Evolutionary conservation across 2,113 vertebrate genomes (phyloP).

Genomic region (Pelodiscus sinensis): DNA sequence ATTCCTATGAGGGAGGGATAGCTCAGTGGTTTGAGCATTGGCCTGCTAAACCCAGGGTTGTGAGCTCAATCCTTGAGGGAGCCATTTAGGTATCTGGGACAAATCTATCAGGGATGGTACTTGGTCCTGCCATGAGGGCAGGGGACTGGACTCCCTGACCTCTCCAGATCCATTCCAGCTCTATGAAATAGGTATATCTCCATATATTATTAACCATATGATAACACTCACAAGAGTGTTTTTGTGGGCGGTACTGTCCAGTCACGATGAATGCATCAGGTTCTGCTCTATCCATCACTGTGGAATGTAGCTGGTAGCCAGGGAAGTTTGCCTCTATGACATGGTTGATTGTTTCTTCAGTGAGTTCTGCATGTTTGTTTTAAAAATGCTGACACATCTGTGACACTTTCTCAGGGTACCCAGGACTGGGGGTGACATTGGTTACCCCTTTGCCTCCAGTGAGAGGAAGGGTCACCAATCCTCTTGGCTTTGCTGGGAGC

Average conservation of each 20-base stretch:
- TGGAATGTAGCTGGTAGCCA: rapidly evolving
- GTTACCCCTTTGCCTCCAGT: background rate
- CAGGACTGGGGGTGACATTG: background rate
- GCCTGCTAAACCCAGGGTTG: too few species aligned
- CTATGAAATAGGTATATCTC: too few species aligned
- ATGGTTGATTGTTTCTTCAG: background rate
- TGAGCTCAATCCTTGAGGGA: too few species aligned
- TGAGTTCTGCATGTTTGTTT: background rate
- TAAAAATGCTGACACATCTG: background rate
- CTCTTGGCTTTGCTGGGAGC: too few species aligned
- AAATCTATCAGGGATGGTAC: too few species aligned
- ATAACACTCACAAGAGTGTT: background rate
- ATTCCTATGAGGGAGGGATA: background rate
- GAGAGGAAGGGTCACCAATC: too few species aligned
- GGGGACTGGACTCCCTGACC: too few species aligned
- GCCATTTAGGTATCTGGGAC: too few species aligned
- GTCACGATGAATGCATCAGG: background rate
- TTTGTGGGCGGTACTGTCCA: background rate
- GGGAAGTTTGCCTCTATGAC: background rate
- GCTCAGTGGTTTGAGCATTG: too few species aligned
- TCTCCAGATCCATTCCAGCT: too few species aligned
- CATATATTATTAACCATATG: too few species aligned
- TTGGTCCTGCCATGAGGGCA: too few species aligned
- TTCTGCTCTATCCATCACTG: background rate
- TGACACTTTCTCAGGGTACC: background rate